Percentiles rank a stretch among this genome's conserved stretches.
Evolutionary conservation across 2,888 invertebrate genomes (phyloP).

Genomic region (Fissipunctia ypsillon): DNA sequence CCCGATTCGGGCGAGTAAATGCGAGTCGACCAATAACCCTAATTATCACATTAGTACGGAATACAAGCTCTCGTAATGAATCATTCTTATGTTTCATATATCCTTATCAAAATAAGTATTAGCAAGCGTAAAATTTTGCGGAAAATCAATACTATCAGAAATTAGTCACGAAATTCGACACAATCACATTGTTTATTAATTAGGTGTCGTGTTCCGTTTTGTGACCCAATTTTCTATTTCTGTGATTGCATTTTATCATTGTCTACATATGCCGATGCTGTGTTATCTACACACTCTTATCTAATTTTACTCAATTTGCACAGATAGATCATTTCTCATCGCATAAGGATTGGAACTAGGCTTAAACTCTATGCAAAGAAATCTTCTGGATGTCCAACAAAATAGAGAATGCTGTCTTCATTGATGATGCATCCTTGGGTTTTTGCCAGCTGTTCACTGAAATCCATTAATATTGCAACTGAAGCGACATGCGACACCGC

Average conservation of each 20-base stretch:
- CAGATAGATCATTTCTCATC: background rate
- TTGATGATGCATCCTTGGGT: background rate
- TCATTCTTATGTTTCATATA: background rate
- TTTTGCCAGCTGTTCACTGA: background rate
- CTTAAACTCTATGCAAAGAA: background rate
- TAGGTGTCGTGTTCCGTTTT: slow-evolving; percentile 8
- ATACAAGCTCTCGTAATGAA: background rate
- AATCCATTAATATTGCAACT: background rate
- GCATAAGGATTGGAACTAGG: background rate
- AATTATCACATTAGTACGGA: no score
- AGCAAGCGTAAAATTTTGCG: slow-evolving; percentile 8
- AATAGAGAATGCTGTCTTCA: background rate
- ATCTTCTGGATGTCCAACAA: background rate
- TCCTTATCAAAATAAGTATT: slow-evolving; percentile 3
- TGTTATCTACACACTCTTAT: background rate
- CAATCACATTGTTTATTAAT: slow-evolving; percentile 7
- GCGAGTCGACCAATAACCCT: no score
- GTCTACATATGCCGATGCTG: background rate
- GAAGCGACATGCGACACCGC: no score
- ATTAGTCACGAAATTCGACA: slow-evolving; percentile 25
- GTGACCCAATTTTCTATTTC: slow-evolving; percentile 43
- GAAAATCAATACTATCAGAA: slow-evolving; percentile 30
- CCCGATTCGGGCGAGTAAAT: no score
- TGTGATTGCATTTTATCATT: slow-evolving; percentile 24
- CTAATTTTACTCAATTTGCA: background rate